phyloP scores from a whole-genome alignment of 2,113 vertebrate genomes.

The Actinemys pallida region DNA sequence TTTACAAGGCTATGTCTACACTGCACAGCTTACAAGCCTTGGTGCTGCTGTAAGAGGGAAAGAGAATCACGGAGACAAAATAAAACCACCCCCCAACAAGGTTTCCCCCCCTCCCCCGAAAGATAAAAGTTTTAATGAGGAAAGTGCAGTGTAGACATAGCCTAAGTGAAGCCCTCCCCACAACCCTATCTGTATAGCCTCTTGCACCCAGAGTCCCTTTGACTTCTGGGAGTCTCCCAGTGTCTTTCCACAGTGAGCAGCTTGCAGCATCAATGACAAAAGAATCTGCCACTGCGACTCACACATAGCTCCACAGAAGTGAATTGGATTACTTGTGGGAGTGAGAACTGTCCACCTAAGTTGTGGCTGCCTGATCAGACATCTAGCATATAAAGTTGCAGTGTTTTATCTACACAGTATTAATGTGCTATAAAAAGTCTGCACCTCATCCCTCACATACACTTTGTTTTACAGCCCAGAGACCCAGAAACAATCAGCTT shows the following conservation, averaged over 20 bases:
- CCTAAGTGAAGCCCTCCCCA: neutral
- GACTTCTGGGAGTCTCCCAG: neutral
- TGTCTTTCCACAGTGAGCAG: neutral
- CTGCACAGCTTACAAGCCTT: too few relatives aligned
- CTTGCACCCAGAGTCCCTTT: neutral
- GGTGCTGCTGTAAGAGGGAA: too few relatives aligned
- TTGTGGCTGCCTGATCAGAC: neutral
- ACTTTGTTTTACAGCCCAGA: neutral
- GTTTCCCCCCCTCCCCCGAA: too few relatives aligned
- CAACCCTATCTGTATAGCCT: neutral
- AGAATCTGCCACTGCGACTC: neutral
- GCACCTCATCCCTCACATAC: neutral
- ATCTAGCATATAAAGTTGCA: neutral
- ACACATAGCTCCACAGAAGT: neutral
- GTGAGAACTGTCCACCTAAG: neutral
- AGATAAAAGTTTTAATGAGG: too few relatives aligned
- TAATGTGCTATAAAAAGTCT: neutral
- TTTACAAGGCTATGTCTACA: too few relatives aligned
- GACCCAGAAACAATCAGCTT: neutral
- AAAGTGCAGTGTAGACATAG: too few relatives aligned
- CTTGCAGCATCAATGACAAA: neutral
- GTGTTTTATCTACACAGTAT: neutral
- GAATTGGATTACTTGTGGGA: neutral
- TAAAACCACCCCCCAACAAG: too few relatives aligned
- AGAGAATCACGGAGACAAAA: too few relatives aligned